A percentile compares a stretch with the other conserved stretches of the same genome.
Evolutionary conservation across 2,888 invertebrate species (phyloP).

Genomic region (Cerastis leucographa): DNA sequence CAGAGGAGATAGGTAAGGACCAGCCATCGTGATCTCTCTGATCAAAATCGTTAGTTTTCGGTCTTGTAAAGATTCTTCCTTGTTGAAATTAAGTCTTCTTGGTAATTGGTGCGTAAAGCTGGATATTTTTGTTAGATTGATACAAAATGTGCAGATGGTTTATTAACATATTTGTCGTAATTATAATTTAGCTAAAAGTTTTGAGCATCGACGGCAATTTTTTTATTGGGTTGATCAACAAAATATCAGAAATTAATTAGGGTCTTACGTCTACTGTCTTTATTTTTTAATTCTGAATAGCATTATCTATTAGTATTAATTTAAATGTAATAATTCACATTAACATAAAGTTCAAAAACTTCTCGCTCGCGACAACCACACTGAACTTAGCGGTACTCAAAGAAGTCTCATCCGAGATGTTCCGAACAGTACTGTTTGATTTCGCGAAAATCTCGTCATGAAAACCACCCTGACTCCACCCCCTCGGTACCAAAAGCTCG

Average conservation of each 20-base stretch:
- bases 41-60: neutral
- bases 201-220: neutral
- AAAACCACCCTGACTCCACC: slow-evolving; percentile 88
- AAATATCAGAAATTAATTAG: neutral
- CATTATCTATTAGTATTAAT: neutral
- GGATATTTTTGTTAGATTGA: neutral
- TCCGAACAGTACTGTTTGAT: slow-evolving; percentile 82
- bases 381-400: slow-evolving; percentile 64
- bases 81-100: neutral
- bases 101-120: neutral
- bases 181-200: neutral
- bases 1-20: slow-evolving; percentile 95
- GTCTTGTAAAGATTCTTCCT: neutral
- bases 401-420: slow-evolving; percentile 75
- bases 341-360: slow-evolving; percentile 73
- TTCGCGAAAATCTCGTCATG: slow-evolving; percentile 81
- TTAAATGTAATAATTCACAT: slow-evolving; percentile 32
- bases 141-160: neutral
- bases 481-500: slow-evolving; percentile 75
- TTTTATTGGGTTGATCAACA: neutral
- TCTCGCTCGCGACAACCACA: slow-evolving; percentile 60
- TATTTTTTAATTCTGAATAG: neutral
- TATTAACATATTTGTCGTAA: neutral
- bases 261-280: neutral
- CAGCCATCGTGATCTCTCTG: slow-evolving; percentile 92